phyloP scores from a whole-genome alignment of 2,113 vertebrate genomes.

The Fukomys damarensis region DNA sequence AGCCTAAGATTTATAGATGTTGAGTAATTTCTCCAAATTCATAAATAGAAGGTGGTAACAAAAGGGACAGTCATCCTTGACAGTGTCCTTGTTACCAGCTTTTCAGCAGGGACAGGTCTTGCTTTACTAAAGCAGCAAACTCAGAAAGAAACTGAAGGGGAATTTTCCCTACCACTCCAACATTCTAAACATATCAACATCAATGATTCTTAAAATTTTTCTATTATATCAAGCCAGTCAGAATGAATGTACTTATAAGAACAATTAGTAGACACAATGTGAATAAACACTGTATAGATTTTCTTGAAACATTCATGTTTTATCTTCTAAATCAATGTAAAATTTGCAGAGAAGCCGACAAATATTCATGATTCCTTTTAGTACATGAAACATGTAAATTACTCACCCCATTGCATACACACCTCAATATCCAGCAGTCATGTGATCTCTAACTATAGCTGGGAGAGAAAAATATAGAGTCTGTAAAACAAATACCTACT shows the following conservation, averaged over 20 bases:
- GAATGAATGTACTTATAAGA: not conserved
- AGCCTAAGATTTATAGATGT: constrained; percentile 60
- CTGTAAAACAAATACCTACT: not conserved
- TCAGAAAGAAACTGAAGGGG: not conserved
- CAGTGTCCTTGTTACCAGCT: not conserved
- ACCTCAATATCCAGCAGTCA: not conserved
- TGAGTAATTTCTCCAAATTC: constrained; percentile 36
- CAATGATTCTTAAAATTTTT: not conserved
- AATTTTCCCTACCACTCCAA: not conserved
- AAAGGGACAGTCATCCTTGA: not conserved
- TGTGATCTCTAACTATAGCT: not conserved
- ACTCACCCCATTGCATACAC: not conserved
- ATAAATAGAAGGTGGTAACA: constrained; percentile 52
- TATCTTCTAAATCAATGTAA: not conserved
- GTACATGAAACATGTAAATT: not conserved
- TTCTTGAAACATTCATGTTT: not conserved
- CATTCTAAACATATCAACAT: not conserved
- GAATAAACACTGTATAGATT: not conserved
- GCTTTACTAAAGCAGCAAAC: not conserved
- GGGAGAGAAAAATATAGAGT: not conserved
- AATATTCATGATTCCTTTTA: not conserved
- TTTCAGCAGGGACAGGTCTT: not conserved
- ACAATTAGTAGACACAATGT: rapidly evolving
- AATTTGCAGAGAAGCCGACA: not conserved
- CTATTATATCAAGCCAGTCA: not conserved